phyloP scores from a whole-genome alignment of 2,888 invertebrate genomes.

The Sarcophaga rosellei region DNA sequence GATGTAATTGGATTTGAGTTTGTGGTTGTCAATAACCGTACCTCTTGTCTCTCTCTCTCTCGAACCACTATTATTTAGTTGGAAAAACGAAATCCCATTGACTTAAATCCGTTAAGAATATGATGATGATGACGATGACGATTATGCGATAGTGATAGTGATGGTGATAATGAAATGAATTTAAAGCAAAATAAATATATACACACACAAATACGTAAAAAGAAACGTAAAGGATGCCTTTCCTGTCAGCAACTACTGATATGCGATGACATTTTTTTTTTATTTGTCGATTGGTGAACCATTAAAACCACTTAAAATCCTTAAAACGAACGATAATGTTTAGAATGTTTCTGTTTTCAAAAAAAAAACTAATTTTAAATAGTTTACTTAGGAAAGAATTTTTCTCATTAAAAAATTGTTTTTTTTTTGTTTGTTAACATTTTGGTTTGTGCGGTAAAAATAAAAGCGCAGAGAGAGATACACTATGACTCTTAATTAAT shows the following conservation, averaged over 20 bases:
- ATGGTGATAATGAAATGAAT: background rate
- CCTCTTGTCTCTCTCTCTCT: background rate
- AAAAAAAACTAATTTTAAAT: background rate
- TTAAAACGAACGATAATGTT: background rate
- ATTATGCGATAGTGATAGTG: background rate
- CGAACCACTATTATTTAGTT: background rate
- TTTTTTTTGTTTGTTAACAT: constrained; percentile 13
- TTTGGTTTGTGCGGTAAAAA: constrained; percentile 14
- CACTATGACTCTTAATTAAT: constrained; percentile 56
- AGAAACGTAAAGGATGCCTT: background rate
- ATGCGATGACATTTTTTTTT: background rate
- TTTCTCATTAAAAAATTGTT: background rate
- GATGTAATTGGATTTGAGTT: constrained; percentile 67
- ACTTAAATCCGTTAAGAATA: constrained; percentile 36
- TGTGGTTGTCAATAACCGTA: constrained; percentile 49
- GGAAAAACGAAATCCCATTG: constrained; percentile 51
- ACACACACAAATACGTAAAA: background rate
- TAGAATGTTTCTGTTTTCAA: background rate
- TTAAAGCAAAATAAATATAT: background rate
- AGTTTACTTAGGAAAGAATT: background rate
- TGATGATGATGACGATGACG: background rate
- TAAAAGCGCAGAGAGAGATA: background rate
- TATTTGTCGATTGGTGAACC: constrained; percentile 5
- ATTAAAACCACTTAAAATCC: constrained; percentile 17
- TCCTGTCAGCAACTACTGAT: background rate